Percentiles rank a stretch among this genome's conserved stretches.
phyloP scores from a whole-genome alignment of 2,888 invertebrate genomes.

The Dioctria rufipes region DNA sequence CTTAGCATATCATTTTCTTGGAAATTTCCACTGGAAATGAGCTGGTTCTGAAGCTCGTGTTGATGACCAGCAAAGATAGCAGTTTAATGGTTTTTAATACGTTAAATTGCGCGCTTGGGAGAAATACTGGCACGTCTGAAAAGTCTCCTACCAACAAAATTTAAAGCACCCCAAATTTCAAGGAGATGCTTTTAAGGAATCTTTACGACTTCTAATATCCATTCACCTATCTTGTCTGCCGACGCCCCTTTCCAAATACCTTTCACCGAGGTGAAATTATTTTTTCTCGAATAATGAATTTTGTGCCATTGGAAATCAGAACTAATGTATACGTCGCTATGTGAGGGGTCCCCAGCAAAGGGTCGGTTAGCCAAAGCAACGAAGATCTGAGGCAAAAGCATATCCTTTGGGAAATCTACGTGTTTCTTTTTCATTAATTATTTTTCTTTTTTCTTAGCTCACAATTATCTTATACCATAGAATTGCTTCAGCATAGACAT shows the following conservation, averaged over 20 bases:
- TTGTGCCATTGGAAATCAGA: constrained; percentile 56
- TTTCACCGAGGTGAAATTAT: constrained; percentile 47
- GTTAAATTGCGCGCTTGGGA: constrained; percentile 42
- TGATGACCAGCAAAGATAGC: constrained; percentile 45
- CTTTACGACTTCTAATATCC: constrained; percentile 51
- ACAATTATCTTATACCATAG: constrained; percentile 25
- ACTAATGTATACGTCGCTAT: constrained; percentile 55
- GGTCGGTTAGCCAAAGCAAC: not conserved
- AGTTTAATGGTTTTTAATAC: constrained; percentile 51
- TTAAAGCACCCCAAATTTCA: constrained; percentile 33
- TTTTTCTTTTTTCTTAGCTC: constrained; percentile 26
- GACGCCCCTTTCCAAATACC: constrained; percentile 24
- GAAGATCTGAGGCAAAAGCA: constrained; percentile 3
- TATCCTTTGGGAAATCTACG: constrained; percentile 54
- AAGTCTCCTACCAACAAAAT: not conserved
- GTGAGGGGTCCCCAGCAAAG: not conserved
- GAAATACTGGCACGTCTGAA: constrained; percentile 1
- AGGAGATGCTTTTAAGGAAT: constrained; percentile 38
- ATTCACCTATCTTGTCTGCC: constrained; percentile 36
- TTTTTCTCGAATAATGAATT: constrained; percentile 57
- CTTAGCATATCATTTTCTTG: constrained; percentile 56
- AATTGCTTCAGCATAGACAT: not conserved
- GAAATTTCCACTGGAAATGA: constrained; percentile 8
- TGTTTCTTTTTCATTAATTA: constrained; percentile 52
- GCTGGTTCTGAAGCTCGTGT: constrained; percentile 14